Evolutionary conservation across 1,140 invertebrate genomes (phyloP).

Genomic region (Pogonomyrmex californicus): DNA sequence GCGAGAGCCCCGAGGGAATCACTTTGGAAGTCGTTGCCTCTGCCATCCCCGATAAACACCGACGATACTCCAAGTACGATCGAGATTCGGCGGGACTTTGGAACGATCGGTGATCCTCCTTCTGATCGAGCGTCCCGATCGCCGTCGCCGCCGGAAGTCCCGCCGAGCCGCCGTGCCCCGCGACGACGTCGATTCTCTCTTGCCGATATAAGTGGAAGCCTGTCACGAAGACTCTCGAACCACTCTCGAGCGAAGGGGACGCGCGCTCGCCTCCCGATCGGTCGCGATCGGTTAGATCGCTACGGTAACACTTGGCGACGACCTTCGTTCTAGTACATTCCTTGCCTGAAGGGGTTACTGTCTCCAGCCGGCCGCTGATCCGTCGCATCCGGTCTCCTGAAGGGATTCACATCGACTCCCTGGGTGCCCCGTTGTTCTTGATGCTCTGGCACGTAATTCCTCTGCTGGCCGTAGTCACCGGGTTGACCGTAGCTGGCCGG

Average conservation of each 20-base stretch:
- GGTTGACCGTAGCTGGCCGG: slow-evolving; percentile 86
- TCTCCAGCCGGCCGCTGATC: slow-evolving; percentile 82
- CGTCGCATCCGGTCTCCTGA: slow-evolving; percentile 85
- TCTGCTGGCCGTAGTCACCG: slow-evolving; percentile 79
- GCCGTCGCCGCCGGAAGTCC: background rate
- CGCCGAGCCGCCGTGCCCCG: slow-evolving; percentile 16
- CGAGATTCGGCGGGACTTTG: slow-evolving; percentile 12
- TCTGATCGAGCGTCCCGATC: background rate
- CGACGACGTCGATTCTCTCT: slow-evolving; percentile 63
- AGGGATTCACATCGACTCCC: slow-evolving; percentile 87
- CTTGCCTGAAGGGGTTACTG: slow-evolving; percentile 88
- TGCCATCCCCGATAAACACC: slow-evolving; percentile 35
- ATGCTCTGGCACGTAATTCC: slow-evolving; percentile 73
- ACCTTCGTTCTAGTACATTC: slow-evolving; percentile 81
- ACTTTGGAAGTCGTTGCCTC: slow-evolving; percentile 63
- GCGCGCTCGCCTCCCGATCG: background rate
- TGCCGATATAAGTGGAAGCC: slow-evolving; percentile 82
- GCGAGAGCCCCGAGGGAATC: slow-evolving; percentile 37
- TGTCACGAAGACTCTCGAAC: slow-evolving; percentile 82
- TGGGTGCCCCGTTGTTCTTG: slow-evolving; percentile 67
- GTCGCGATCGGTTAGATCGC: background rate
- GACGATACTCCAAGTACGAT: slow-evolving; percentile 36
- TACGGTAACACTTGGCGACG: background rate
- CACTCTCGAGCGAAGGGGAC: slow-evolving; percentile 11
- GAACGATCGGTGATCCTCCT: slow-evolving; percentile 25